Evolutionary conservation across 35 echinoderm and acorn worm species (phyloP), one percentile per base, ranked within the genome.

Genomic region (Patiria miniata): DNA sequence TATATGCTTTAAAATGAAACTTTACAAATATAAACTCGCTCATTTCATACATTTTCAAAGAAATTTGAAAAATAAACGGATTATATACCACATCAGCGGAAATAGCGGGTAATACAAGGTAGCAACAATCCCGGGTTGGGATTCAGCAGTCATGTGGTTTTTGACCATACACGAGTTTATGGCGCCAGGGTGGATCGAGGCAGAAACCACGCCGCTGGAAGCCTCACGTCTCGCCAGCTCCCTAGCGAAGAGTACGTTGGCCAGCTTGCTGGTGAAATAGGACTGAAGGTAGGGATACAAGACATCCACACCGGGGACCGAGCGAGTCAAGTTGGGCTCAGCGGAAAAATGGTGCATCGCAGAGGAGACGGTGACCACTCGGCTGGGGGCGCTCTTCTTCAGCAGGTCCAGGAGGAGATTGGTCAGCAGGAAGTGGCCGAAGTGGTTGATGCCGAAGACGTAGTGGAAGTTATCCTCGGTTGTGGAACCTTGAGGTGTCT

Each of bases 201-300:
- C 93, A 2, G 87, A 80, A 3, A 85, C 68, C 4, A 97, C 88
- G 8, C 88, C 95, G 1, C 91, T 93, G 16, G 69, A 85, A 39
- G 86, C 88, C 73, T 93, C 36, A 6, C 79, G 78, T 32, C 39
- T 36, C 10, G 91, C 88, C 23, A 97, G 87, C 40, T 82, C 58
- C 30, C 88, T 42, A 4, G 95, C 93, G 69, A 97, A 97, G 60
- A 93, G 79, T 18, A 91, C 77, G 30, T 93, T 97, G 2, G 91
- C 91, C 7, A 97, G 85, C 83, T 97, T 97, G 38, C 91, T 93
- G n/a, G 83, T 90, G 0, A 83, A 44, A 38, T 97, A 97, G 33
- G 39, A 61, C 37, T 83, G 76, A 9, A 93, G 40, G 19, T 91
- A 44, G 12, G 82, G 80, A 73, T 94, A 94, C 42, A 42, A 3